phyloP scores from a whole-genome alignment of 2,888 invertebrate species.

The Drosophila phalerata region DNA sequence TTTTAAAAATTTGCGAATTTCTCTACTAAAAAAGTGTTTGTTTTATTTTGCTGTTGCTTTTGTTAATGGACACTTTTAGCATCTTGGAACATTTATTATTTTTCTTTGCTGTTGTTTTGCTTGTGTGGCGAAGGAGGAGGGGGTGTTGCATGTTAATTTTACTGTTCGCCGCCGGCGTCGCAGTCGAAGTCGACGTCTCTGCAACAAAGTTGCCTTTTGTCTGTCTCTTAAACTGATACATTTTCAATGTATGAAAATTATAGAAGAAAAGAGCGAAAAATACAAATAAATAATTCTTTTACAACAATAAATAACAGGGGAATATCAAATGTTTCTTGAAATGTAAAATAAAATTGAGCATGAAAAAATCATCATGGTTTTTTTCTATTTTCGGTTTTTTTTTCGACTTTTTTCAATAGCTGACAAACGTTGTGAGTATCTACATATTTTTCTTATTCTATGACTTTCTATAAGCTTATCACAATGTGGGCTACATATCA shows the following conservation, averaged over 20 bases:
- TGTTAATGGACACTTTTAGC: conserved; percentile 70
- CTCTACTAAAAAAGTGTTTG: conserved; percentile 35
- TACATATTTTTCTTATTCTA: too few relatives aligned
- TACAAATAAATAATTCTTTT: not conserved
- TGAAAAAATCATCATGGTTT: too few relatives aligned
- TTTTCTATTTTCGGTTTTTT: not conserved
- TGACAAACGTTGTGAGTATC: not conserved
- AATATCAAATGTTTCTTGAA: too few relatives aligned
- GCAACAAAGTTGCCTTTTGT: conserved; percentile 24
- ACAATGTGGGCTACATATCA: not conserved
- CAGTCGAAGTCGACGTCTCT: not conserved
- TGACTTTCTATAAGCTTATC: conserved; percentile 1
- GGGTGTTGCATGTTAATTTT: conserved; percentile 50
- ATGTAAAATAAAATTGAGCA: too few relatives aligned
- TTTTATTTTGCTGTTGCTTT: conserved; percentile 25
- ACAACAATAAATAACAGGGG: too few relatives aligned
- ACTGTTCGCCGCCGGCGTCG: not conserved
- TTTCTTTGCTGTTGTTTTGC: conserved; percentile 29
- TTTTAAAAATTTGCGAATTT: conserved; percentile 51
- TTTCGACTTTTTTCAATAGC: not conserved
- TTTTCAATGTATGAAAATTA: conserved; percentile 8
- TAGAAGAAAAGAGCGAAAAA: not conserved
- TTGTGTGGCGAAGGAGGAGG: conserved; percentile 39
- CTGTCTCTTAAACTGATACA: conserved; percentile 4
- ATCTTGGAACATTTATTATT: conserved; percentile 46